These are phyloP conservation scores for Papilio aristodemus DNA, from an alignment of 1,140 invertebrate species.

Conservation along the genomic window DNA sequence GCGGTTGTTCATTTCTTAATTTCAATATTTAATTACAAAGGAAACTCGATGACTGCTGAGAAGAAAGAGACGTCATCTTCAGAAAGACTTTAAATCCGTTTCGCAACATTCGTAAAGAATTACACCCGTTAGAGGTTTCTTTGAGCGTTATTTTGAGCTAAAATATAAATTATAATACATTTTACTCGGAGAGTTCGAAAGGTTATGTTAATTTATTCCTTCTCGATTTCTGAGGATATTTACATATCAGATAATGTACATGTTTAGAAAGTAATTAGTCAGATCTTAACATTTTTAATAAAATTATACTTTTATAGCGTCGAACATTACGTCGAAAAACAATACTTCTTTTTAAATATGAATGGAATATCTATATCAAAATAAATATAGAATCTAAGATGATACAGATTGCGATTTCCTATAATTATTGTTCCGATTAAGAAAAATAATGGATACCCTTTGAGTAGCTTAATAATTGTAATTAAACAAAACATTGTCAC, in stretches of 20 bases:
- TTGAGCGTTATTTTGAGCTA: constrained; percentile 45
- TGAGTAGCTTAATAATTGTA: neutral
- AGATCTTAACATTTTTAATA: too few species aligned
- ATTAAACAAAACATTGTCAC: neutral
- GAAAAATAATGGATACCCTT: neutral
- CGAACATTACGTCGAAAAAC: too few species aligned
- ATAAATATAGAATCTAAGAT: too few species aligned
- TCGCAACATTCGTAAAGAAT: constrained; percentile 70
- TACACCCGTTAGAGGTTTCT: constrained; percentile 60
- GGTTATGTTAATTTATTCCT: constrained; percentile 44
- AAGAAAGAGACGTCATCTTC: constrained; percentile 77
- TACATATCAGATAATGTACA: neutral
- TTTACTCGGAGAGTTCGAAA: constrained; percentile 40
- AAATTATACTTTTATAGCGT: too few species aligned
- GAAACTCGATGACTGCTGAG: constrained; percentile 76
- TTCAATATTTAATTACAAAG: constrained; percentile 82
- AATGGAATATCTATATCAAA: too few species aligned
- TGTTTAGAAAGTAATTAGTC: too few species aligned
- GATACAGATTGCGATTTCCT: too few species aligned
- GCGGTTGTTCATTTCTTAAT: constrained; percentile 82
- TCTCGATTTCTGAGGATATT: neutral
- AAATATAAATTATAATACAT: constrained; percentile 31
- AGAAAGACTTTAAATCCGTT: constrained; percentile 72
- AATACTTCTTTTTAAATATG: too few species aligned
- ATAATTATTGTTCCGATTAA: neutral